Conservation (phyloP, 2,113 vertebrate species). For the Anhinga anhinga region DNA sequence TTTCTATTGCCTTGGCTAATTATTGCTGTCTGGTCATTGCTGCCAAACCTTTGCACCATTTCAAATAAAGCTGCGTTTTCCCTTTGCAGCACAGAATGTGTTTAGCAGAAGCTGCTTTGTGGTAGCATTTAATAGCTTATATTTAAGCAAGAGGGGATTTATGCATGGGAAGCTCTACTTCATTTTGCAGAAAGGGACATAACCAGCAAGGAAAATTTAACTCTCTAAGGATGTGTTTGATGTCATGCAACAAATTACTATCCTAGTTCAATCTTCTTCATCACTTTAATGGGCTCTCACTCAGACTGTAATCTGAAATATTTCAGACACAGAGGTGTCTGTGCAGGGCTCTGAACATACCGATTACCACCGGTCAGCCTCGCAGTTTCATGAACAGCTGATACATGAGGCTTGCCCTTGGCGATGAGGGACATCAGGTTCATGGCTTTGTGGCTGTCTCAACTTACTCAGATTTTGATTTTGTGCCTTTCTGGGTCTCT, state of each 20-base stretch:
- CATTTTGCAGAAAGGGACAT: neutral
- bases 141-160: neutral
- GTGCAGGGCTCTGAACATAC: neutral
- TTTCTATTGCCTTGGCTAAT: neutral
- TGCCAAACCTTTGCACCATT: neutral
- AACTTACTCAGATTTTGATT: neutral
- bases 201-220: neutral
- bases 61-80: neutral
- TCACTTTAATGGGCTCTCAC: neutral
- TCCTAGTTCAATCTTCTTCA: neutral
- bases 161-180: neutral
- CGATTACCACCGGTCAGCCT: neutral
- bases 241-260: neutral
- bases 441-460: neutral
- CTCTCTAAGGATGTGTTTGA: neutral
- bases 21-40: neutral
- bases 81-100: neutral
- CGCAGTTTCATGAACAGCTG: neutral
- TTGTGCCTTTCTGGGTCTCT: neutral
- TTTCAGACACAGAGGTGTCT: neutral
- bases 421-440: neutral
- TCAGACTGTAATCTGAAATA: neutral
- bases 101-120: neutral
- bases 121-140: neutral
- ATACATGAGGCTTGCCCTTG: neutral